These are phyloP conservation scores for Cercopithecus petaurista DNA, from an alignment of 2,797 vertebrate species.

Conservation along the genomic window DNA sequence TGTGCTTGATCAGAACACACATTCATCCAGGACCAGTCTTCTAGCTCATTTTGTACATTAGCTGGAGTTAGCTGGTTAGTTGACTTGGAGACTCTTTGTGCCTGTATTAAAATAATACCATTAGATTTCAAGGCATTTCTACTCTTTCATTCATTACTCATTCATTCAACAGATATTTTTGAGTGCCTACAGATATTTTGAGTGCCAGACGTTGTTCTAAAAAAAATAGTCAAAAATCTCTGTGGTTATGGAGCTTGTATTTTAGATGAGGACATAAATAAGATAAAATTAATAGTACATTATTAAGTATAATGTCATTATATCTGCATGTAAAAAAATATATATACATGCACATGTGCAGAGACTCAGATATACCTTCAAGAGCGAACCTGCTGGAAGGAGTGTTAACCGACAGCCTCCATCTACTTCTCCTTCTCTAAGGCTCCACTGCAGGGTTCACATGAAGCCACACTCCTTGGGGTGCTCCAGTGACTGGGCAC, in stretches of 20 bases:
- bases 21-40: neutral
- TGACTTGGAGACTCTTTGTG: neutral
- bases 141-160: neutral
- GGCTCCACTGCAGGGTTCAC: neutral
- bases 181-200: neutral
- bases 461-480: neutral
- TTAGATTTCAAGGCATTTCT: slow-evolving; percentile 12
- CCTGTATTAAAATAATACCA: neutral
- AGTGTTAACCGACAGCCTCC: neutral
- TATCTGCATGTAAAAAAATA: neutral
- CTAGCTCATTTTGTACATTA: neutral
- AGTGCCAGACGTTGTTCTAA: neutral
- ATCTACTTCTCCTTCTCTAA: neutral
- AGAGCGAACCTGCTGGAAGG: neutral
- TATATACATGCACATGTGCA: fast-evolving
- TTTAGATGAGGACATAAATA: slow-evolving; percentile 11
- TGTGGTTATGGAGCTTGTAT: neutral
- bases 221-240: slow-evolving; percentile 3
- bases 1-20: neutral
- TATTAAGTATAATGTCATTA: neutral
- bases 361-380: neutral
- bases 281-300: neutral
- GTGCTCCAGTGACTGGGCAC: neutral
- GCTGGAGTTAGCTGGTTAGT: neutral
- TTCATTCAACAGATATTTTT: neutral